Evolutionary conservation across 2,888 invertebrate genomes (phyloP), one percentile per base, ranked within the genome.

Genomic region (Ectemnius cavifrons): DNA sequence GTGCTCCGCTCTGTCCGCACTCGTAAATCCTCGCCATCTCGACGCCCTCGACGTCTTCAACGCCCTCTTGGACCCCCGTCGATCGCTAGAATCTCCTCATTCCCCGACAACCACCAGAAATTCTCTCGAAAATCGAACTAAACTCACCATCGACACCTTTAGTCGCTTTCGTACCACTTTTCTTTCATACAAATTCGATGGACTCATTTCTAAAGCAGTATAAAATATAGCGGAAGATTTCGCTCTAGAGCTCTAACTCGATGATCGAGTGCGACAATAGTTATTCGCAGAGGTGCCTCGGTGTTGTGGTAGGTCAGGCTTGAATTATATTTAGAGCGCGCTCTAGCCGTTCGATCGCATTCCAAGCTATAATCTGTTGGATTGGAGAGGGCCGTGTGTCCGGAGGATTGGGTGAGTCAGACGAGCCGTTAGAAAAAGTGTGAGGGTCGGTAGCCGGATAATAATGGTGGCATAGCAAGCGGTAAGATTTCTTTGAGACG

Each of bases 261-360:
- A 71, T 74, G 66, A 52, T 37, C 67, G 49, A 23, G 73, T 46
- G 52, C 16, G 52, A 66, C 68, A 75, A 58, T 69, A 37, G 37
- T 37, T 37, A 65, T 62, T 68, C 71, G 65, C 60, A 47, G 63
- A 52, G 52, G 52, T 16, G 52, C 52, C 52, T 62, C 37, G 1
- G 59, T 66, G 76, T 79, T 78, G 59, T 69, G 81, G 60, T 77
- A 81, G 81, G 77, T 78, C 73, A 66, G 49, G 70, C 73, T 68
- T 77, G 68, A 62, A 78, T 70, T 77, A 71, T 73, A 73, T 77
- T 78, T 78, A 78, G 77, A 73, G 67, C 70, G 67, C 66, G 63
- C 69, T 67, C 60, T 37, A 4, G 37, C 8, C 37, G 67, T 72
- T 52, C 62, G 27, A 52, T 66, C 47, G 47, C 63, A 66, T 62